Percentiles rank a stretch among this genome's conserved stretches.
Conservation (phyloP, 1,140 invertebrate species). For the Psilanteris sp. region DNA sequence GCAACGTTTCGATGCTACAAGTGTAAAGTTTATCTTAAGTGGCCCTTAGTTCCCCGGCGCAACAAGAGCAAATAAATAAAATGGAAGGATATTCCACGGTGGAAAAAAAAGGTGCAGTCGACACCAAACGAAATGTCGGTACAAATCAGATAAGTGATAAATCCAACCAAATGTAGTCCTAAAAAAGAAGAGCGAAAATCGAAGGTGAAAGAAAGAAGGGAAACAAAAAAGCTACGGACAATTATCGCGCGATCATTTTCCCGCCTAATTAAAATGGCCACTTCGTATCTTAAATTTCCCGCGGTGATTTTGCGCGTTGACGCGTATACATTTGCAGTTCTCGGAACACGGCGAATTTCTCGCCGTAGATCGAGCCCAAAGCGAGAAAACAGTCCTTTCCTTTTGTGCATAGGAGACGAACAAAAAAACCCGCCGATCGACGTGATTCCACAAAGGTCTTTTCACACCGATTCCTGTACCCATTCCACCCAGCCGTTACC, state of each 20-base stretch:
- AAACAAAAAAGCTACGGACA: neutral
- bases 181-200: neutral
- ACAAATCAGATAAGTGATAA: slow-evolving; percentile 59
- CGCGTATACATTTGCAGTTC: too few relatives aligned
- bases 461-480: slow-evolving; percentile 52
- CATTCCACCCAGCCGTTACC: slow-evolving; percentile 14
- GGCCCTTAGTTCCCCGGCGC: slow-evolving; percentile 26
- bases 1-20: slow-evolving; percentile 30
- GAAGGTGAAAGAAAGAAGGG: neutral
- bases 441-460: slow-evolving; percentile 57
- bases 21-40: slow-evolving; percentile 58
- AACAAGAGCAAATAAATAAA: slow-evolving; percentile 37
- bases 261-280: slow-evolving; percentile 23
- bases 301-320: slow-evolving; percentile 9
- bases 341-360: slow-evolving; percentile 48
- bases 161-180: slow-evolving; percentile 24
- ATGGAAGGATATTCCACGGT: slow-evolving; percentile 31
- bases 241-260: slow-evolving; percentile 39
- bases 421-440: slow-evolving; percentile 49
- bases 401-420: slow-evolving; percentile 37
- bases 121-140: slow-evolving; percentile 51
- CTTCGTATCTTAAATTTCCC: slow-evolving; percentile 40
- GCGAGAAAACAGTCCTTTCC: slow-evolving; percentile 44
- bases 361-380: slow-evolving; percentile 16
- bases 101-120: slow-evolving; percentile 41